Evolutionary conservation across 2,888 invertebrate species (phyloP).

Genomic region (Polietes domitor): DNA sequence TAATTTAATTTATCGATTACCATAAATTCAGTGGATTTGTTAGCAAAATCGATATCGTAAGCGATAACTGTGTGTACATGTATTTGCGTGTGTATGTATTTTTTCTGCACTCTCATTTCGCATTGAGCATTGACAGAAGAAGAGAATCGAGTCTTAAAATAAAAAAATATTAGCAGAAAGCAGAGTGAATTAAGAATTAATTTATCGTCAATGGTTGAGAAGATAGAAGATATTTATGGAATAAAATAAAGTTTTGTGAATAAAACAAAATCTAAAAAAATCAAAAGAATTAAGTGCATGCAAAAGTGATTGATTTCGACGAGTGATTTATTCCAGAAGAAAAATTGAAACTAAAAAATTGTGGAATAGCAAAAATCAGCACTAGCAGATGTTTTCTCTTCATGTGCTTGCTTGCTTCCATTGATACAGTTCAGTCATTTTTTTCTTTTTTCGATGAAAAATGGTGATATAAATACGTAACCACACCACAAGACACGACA

Average conservation of each 20-base stretch:
- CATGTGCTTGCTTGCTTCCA: conserved; percentile 63
- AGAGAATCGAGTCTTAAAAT: conserved; percentile 46
- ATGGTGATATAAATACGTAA: conserved; percentile 60
- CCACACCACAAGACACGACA: conserved; percentile 36
- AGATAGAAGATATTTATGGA: conserved; percentile 51
- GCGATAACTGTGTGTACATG: no score
- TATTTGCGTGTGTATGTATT: neutral
- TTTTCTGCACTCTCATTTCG: conserved; percentile 41
- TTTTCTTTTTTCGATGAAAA: neutral
- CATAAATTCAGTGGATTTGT: no score
- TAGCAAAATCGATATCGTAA: no score
- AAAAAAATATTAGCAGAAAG: neutral
- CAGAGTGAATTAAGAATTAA: neutral
- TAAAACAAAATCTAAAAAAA: conserved; percentile 10
- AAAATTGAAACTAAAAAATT: neutral
- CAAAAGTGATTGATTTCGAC: neutral
- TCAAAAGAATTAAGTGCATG: conserved; percentile 32
- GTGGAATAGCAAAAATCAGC: neutral
- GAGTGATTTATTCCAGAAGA: neutral
- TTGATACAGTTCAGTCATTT: no score
- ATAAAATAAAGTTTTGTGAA: conserved; percentile 22
- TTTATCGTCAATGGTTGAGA: conserved; percentile 37
- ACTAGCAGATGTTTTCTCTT: conserved; percentile 30
- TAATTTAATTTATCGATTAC: no score
- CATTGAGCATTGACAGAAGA: conserved; percentile 23